Evolutionary conservation across 2,797 vertebrate species (phyloP).

Genomic region (Acanthurus leucopareius): DNA sequence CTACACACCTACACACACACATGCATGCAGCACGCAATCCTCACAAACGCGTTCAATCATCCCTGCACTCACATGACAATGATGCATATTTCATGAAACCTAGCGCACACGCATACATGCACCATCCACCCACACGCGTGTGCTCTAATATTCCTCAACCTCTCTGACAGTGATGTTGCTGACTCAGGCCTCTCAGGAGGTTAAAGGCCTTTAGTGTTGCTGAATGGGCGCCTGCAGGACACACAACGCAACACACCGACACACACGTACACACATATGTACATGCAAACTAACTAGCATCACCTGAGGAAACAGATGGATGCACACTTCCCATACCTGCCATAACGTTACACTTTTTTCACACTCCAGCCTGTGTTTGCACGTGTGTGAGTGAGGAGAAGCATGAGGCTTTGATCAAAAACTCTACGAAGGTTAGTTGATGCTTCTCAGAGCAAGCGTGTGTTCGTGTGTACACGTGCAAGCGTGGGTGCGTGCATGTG

Average conservation of each 20-base stretch:
- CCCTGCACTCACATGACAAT: constrained; percentile 42
- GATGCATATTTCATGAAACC: constrained; percentile 62
- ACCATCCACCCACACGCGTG: constrained; percentile 40
- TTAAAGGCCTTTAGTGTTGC: constrained; percentile 61
- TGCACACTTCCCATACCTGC: constrained; percentile 6
- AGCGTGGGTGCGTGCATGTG: constrained; percentile 30
- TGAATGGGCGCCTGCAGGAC: constrained; percentile 58
- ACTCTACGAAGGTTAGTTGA: constrained; percentile 2
- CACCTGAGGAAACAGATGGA: constrained; percentile 25
- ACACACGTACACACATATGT: neutral
- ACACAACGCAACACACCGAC: neutral
- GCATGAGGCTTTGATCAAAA: constrained; percentile 52
- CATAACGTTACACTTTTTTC: constrained; percentile 4
- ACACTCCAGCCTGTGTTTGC: constrained; percentile 8
- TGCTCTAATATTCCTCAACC: constrained; percentile 62
- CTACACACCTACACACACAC: constrained; percentile 1
- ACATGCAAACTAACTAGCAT: constrained; percentile 8
- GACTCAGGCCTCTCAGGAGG: constrained; percentile 64
- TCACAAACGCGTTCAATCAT: constrained; percentile 44
- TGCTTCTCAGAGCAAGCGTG: neutral
- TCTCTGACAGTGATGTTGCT: constrained; percentile 68
- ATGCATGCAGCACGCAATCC: neutral
- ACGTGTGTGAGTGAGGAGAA: neutral
- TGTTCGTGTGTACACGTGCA: constrained; percentile 30
- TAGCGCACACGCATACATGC: constrained; percentile 15